Evolutionary conservation across 2,113 vertebrate species (phyloP), one percentile per base, ranked within the genome.

Genomic region (Etheostoma cragini): DNA sequence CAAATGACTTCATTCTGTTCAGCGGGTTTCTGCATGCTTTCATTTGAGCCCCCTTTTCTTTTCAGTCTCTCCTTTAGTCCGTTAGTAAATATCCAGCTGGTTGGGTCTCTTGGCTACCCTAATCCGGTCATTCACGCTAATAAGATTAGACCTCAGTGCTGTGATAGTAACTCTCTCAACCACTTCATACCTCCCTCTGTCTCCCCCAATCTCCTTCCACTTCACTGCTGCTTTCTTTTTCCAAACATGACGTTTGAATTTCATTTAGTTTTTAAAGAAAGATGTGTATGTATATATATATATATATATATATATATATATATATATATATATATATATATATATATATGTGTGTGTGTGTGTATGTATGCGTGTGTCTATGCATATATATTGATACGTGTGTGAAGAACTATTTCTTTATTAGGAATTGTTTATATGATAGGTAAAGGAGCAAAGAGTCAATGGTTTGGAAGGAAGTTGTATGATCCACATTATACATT

Each of bases 51-150:
- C 56, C 53, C 21, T 33, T 76, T 50, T 57, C 42, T 49, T 71
- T 46, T 63, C 46, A 52, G 22, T 77, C 70, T 49, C 57, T 53
- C 47, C 56, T 65, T 72, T 63, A 63, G 76, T 71, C 72, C 46
- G 72, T 77, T 33, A 72, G 47, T 84, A 63, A 72, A 71, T 82
- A 78, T 88, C 90, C 89, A 90, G 83, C 92, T 85, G 81, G 81
- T 88, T 82, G 83, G 91, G 76, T 87, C 87, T 87, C 80, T 90
- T 63, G 81, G 84, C 85, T 80, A 69, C 66, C 84, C 71, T 91
- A 89, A 89, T 94, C 89, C 88, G 85, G 81, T 87, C 90, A 83
- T 73, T 93, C 87, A 78, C 61, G 16, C 69, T 92, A 94, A 94
- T 93, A 67, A 89, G 92, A 93, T 94, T 94, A 93, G 84, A 81